Percentiles rank a stretch among this genome's conserved stretches.
Conservation (phyloP, 2,797 vertebrate species). For the Dromococcyx pavoninus region DNA sequence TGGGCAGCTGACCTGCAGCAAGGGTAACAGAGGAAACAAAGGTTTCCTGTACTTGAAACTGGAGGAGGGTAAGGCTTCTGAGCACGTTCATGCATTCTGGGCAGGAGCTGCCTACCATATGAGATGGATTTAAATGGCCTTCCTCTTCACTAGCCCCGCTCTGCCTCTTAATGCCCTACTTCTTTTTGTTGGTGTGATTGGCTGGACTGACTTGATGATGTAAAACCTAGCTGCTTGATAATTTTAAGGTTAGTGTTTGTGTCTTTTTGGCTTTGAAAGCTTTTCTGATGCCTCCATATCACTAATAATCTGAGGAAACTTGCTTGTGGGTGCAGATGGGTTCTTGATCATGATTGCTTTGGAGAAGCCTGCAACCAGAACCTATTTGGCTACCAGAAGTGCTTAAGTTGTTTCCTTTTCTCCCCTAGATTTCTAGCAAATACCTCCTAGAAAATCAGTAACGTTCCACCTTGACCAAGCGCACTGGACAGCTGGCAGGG, state of each 20-base stretch:
- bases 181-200: not conserved
- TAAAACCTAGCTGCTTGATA: not conserved
- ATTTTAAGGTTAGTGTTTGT: not conserved
- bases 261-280: not conserved
- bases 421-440: not conserved
- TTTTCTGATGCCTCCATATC: not conserved
- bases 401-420: not conserved
- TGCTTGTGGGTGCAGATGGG: not conserved
- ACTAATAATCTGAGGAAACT: not conserved
- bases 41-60: not conserved
- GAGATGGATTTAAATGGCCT: not conserved
- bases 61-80: not conserved
- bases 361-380: not conserved
- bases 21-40: not conserved
- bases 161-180: not conserved
- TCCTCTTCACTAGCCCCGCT: not conserved
- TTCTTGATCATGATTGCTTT: not conserved
- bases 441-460: not conserved
- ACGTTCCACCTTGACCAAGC: not conserved
- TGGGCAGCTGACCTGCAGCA: conserved; percentile 33
- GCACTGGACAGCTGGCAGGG: not conserved
- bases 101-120: not conserved
- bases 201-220: not conserved
- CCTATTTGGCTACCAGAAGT: not conserved
- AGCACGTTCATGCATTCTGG: not conserved